A percentile compares a stretch with the other conserved stretches of the same genome.
Evolutionary conservation across 2,113 vertebrate species (phyloP).

Genomic region (Peromyscus polionotus): DNA sequence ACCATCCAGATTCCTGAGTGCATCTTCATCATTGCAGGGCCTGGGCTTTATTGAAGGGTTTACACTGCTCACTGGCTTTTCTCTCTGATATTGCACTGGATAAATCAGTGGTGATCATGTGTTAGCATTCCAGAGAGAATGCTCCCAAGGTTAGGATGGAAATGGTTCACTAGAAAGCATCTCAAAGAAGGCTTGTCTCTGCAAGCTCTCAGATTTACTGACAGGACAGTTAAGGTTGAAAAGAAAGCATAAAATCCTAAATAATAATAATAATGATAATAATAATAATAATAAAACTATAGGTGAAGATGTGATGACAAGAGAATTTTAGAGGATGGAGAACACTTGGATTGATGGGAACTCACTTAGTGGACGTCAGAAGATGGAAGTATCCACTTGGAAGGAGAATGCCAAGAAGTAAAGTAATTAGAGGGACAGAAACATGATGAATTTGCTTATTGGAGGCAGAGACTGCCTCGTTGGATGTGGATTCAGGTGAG

Average conservation of each 20-base stretch:
- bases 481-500: background rate
- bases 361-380: slow-evolving; percentile 9
- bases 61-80: slow-evolving; percentile 25
- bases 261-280: background rate
- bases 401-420: background rate
- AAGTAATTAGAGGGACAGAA: background rate
- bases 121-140: slow-evolving; percentile 56
- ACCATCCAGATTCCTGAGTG: slow-evolving; percentile 43
- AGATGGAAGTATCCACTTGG: background rate
- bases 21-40: slow-evolving; percentile 7
- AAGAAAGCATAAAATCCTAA: slow-evolving; percentile 36
- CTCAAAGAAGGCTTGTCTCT: slow-evolving; percentile 36
- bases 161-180: background rate
- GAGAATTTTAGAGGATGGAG: background rate
- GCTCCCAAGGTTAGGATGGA: background rate
- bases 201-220: background rate
- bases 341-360: background rate
- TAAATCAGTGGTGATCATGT: slow-evolving; percentile 59
- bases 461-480: background rate
- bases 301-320: slow-evolving; percentile 23
- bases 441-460: background rate
- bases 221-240: background rate
- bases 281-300: background rate
- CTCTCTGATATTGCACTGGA: background rate
- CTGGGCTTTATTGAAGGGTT: slow-evolving; percentile 60